phyloP scores from a whole-genome alignment of 2,113 vertebrate genomes.

The Chroicocephalus ridibundus region DNA sequence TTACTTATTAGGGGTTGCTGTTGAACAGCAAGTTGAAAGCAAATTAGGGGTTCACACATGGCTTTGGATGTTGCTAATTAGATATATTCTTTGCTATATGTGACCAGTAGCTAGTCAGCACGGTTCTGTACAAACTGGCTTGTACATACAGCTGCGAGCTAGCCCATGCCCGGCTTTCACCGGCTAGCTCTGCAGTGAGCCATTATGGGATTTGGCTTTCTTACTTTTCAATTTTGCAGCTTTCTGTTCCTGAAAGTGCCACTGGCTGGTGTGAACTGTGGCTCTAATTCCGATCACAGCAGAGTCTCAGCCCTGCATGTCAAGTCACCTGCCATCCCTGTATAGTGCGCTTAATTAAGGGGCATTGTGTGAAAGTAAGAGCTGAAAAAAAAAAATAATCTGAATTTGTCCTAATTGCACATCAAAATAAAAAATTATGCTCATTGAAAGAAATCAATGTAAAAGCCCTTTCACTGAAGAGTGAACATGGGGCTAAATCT shows the following conservation, averaged over 20 bases:
- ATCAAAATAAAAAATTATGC: constrained; percentile 67
- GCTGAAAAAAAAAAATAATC: constrained; percentile 26
- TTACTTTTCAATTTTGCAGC: background rate
- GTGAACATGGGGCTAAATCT: constrained; percentile 41
- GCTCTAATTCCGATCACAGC: constrained; percentile 11
- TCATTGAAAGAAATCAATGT: constrained; percentile 63
- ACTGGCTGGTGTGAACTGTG: background rate
- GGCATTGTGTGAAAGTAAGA: constrained; percentile 40
- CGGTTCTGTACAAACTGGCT: background rate
- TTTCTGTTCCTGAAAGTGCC: background rate
- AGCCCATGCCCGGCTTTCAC: background rate
- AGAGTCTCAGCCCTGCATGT: background rate
- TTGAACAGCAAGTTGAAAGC: background rate
- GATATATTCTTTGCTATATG: background rate
- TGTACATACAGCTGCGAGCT: background rate
- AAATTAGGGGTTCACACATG: background rate
- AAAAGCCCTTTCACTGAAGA: constrained; percentile 37
- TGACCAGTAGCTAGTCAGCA: background rate
- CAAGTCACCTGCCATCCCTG: constrained; percentile 35
- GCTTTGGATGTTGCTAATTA: background rate
- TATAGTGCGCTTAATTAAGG: background rate
- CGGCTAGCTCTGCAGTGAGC: background rate
- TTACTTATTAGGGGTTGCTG: background rate
- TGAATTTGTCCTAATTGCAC: constrained; percentile 66
- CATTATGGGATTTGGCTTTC: background rate